A percentile compares a stretch with the other conserved stretches of the same genome.
These are phyloP conservation scores for Xylocopa sonorina DNA, from an alignment of 1,140 invertebrate species.

Conservation along the genomic window DNA sequence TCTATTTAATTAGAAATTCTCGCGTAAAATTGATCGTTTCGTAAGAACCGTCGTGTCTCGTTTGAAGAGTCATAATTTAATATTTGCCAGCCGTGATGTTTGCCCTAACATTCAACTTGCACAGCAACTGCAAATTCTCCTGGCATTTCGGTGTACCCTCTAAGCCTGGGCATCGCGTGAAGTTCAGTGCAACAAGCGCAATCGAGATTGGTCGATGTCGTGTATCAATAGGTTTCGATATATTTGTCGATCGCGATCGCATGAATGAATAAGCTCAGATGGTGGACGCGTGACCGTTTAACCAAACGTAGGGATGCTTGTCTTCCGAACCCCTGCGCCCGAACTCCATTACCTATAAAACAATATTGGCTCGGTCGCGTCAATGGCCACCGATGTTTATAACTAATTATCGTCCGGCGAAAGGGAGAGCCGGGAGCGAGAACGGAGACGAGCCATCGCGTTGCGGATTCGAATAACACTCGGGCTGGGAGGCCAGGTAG, in stretches of 20 bases:
- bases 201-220: background rate
- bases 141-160: background rate
- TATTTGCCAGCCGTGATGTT: no score
- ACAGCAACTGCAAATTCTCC: background rate
- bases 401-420: conserved; percentile 54
- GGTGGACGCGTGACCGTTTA: background rate
- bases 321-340: background rate
- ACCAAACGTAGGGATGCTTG: conserved; percentile 2
- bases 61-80: no score
- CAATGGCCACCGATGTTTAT: conserved; percentile 53
- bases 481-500: background rate
- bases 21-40: no score
- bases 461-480: conserved; percentile 48
- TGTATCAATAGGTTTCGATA: background rate
- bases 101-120: no score
- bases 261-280: conserved; percentile 33
- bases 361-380: conserved; percentile 50
- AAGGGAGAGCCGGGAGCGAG: background rate
- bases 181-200: background rate
- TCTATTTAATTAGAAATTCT: no score
- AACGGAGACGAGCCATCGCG: conserved; percentile 9
- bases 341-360: conserved; percentile 56
- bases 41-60: no score
- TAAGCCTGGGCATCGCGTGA: background rate
- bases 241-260: conserved; percentile 3